phyloP scores from a whole-genome alignment of 2,797 vertebrate genomes.

The Otolemur crassicaudatus region DNA sequence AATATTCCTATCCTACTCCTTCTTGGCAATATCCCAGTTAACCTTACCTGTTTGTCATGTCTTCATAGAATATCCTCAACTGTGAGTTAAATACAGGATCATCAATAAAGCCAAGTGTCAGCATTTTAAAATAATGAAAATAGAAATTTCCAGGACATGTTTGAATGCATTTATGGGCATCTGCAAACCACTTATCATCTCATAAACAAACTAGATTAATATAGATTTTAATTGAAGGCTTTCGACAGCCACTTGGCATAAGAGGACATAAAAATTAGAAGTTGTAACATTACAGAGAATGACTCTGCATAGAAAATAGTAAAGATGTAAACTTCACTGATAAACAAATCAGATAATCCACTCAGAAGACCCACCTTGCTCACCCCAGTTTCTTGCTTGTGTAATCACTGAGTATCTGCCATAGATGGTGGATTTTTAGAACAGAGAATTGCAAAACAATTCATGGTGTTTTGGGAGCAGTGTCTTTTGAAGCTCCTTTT shows the following conservation, averaged over 20 bases:
- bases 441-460: not conserved
- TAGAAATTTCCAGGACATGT: slow-evolving; percentile 31
- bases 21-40: not conserved
- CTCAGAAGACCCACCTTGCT: not conserved
- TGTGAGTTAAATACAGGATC: not conserved
- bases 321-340: not conserved
- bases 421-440: not conserved
- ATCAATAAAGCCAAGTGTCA: slow-evolving; percentile 24
- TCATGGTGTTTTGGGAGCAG: not conserved
- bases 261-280: not conserved
- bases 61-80: not conserved
- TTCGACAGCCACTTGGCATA: slow-evolving; percentile 35
- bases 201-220: slow-evolving; percentile 62
- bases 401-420: not conserved
- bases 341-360: not conserved
- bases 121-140: slow-evolving; percentile 56
- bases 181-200: slow-evolving; percentile 23
- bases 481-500: not conserved
- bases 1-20: not conserved
- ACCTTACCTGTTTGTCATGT: not conserved
- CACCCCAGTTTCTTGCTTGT: not conserved
- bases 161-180: not conserved
- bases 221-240: slow-evolving; percentile 52
- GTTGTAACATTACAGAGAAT: not conserved
- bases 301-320: slow-evolving; percentile 19